phyloP scores from a whole-genome alignment of 2,113 vertebrate genomes.

The Clupea harengus region DNA sequence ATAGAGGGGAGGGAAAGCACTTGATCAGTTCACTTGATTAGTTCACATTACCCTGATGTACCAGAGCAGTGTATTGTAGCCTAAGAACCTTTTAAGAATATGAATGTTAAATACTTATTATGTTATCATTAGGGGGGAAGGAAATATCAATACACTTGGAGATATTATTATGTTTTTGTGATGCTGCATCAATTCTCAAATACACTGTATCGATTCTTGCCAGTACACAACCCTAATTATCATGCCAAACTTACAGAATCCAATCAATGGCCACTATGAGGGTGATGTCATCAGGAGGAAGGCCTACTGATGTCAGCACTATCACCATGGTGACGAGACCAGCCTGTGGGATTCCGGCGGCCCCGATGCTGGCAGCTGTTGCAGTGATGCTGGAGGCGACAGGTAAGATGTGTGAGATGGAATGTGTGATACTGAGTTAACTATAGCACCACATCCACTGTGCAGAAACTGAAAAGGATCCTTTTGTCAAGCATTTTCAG shows the following conservation, averaged over 20 bases:
- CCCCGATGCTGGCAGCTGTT: slow-evolving; percentile 76
- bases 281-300: slow-evolving; percentile 83
- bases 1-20: not conserved
- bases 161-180: not conserved
- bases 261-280: slow-evolving; percentile 85
- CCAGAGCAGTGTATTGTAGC: too few species aligned
- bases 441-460: not conserved
- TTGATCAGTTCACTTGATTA: not conserved
- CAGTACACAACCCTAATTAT: not conserved
- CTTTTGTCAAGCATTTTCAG: too few species aligned
- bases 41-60: not conserved
- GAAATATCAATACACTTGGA: not conserved
- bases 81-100: too few species aligned
- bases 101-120: too few species aligned
- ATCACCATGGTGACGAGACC: slow-evolving; percentile 89
- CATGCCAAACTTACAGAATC: slow-evolving; percentile 76
- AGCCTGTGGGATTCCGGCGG: slow-evolving; percentile 82
- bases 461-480: not conserved
- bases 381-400: slow-evolving; percentile 69
- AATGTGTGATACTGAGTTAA: not conserved
- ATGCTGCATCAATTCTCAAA: too few species aligned
- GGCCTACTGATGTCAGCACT: slow-evolving; percentile 83
- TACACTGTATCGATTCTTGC: too few species aligned
- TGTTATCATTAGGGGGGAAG: too few species aligned
- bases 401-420: not conserved